These are phyloP conservation scores for Mythimna impura DNA, from an alignment of 2,888 invertebrate species.

Conservation along the genomic window DNA sequence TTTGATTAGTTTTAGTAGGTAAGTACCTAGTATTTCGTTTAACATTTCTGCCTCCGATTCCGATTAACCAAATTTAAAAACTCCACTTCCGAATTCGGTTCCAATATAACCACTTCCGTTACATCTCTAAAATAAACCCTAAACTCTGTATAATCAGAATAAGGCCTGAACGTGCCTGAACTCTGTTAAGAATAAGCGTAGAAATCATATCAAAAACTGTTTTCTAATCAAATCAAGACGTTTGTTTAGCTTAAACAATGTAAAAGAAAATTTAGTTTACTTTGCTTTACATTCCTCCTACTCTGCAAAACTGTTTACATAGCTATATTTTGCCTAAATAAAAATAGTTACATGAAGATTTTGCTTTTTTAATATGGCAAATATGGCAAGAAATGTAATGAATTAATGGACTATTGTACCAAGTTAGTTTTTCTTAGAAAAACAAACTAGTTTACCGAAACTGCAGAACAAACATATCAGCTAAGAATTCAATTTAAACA, in stretches of 20 bases:
- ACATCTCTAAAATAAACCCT: too few relatives aligned
- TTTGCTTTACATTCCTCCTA: conserved; percentile 8
- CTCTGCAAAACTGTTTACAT: conserved; percentile 12
- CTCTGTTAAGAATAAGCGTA: too few relatives aligned
- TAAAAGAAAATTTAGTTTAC: neutral
- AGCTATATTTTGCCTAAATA: conserved; percentile 13
- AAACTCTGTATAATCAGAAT: too few relatives aligned
- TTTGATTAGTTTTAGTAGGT: too few relatives aligned
- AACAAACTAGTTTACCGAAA: neutral
- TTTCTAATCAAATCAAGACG: neutral
- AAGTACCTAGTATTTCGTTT: too few relatives aligned
- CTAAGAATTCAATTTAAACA: neutral
- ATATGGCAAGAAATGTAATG: conserved; percentile 1
- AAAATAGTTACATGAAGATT: conserved; percentile 4
- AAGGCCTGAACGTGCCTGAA: too few relatives aligned
- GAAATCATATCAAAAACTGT: neutral
- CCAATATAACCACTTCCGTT: too few relatives aligned
- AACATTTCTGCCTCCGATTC: too few relatives aligned
- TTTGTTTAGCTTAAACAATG: neutral
- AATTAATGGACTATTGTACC: neutral
- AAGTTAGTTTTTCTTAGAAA: too few relatives aligned
- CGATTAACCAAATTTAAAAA: too few relatives aligned
- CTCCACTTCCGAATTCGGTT: too few relatives aligned
- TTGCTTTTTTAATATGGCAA: conserved; percentile 17
- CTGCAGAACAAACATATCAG: neutral